phyloP scores from a whole-genome alignment of 2,113 vertebrate species.

The Bungarus multicinctus region DNA sequence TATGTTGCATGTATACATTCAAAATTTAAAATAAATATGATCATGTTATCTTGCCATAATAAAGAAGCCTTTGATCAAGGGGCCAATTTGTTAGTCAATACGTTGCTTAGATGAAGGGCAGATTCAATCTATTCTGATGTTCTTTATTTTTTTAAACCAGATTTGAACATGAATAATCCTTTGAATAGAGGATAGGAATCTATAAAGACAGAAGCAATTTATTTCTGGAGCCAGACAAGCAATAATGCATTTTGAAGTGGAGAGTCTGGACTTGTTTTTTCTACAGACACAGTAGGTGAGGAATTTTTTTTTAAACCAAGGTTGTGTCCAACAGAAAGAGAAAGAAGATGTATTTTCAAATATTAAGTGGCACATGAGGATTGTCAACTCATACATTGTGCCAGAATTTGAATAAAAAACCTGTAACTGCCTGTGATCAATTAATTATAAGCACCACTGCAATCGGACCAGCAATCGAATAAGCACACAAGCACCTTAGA shows the following conservation, averaged over 20 bases:
- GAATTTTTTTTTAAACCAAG: not conserved
- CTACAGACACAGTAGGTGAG: not conserved
- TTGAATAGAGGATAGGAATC: not conserved
- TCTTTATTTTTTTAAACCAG: not conserved
- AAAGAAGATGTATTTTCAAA: not conserved
- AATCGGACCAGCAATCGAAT: no score
- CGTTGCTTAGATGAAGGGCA: not conserved
- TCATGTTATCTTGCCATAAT: not conserved
- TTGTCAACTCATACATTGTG: not conserved
- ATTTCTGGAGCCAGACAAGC: not conserved
- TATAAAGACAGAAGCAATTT: not conserved
- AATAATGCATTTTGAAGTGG: not conserved
- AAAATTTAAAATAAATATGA: not conserved
- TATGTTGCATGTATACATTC: not conserved
- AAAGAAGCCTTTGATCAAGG: not conserved
- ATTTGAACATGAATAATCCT: not conserved
- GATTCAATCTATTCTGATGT: not conserved
- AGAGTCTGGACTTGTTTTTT: not conserved
- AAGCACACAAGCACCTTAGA: not conserved
- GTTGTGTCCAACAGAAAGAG: not conserved
- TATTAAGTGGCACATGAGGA: not conserved
- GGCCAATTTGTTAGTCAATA: not conserved
- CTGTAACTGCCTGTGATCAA: no score
- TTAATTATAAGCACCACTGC: no score
- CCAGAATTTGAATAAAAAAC: not conserved